These are phyloP conservation scores for Contarinia nasturtii DNA, from an alignment of 1,140 invertebrate genomes.

Conservation along the genomic window DNA sequence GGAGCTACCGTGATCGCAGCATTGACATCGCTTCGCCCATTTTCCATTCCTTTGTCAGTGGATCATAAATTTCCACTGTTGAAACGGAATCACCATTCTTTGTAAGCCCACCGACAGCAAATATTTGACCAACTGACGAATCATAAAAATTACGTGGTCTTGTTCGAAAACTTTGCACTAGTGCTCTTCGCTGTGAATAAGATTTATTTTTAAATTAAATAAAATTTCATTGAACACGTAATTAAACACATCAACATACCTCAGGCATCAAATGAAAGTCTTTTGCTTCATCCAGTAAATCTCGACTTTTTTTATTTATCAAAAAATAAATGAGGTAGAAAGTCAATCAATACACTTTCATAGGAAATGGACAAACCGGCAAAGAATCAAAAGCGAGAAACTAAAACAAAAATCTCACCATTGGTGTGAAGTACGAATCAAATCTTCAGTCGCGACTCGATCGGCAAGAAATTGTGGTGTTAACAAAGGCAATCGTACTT, in stretches of 20 bases:
- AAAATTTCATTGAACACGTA: no score
- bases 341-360: no score
- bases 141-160: constrained; percentile 51
- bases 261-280: constrained; percentile 76
- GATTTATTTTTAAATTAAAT: neutral
- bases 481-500: constrained; percentile 61
- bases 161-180: constrained; percentile 57
- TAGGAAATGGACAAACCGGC: no score
- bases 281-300: constrained; percentile 65
- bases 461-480: constrained; percentile 70
- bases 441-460: constrained; percentile 61
- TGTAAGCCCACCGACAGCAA: constrained; percentile 72
- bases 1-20: constrained; percentile 30
- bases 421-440: constrained; percentile 53
- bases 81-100: constrained; percentile 71
- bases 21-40: constrained; percentile 73
- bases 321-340: no score
- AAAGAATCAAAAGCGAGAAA: no score
- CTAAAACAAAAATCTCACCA: no score
- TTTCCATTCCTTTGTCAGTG: constrained; percentile 48
- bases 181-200: constrained; percentile 14
- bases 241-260: no score
- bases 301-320: no score
- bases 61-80: constrained; percentile 76
- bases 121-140: constrained; percentile 59